A percentile compares a stretch with the other conserved stretches of the same genome.
These are phyloP conservation scores for Congeria kusceri DNA, from an alignment of 2,888 invertebrate genomes.

Conservation along the genomic window DNA sequence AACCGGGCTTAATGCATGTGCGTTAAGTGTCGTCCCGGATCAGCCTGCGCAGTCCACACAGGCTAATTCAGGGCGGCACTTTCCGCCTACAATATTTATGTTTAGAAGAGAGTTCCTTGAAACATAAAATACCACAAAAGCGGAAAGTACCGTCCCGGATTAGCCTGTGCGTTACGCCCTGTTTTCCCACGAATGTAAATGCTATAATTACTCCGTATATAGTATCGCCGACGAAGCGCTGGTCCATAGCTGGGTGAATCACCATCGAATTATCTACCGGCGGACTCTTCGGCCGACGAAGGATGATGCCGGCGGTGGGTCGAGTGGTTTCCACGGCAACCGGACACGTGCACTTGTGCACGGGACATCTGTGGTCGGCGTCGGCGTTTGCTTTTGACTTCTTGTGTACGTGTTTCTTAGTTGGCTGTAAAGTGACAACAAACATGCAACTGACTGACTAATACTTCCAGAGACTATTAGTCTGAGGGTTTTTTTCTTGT, in stretches of 20 bases:
- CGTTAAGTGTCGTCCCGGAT: no score
- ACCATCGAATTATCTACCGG: slow-evolving; percentile 17
- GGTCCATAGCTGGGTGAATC: slow-evolving; percentile 13
- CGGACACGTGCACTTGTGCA: not conserved
- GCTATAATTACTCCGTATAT: slow-evolving; percentile 31
- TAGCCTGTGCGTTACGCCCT: no score
- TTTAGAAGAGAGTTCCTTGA: no score
- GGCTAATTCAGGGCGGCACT: no score
- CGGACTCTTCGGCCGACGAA: not conserved
- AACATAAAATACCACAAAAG: no score
- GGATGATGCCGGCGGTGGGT: not conserved
- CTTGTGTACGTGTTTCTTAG: not conserved
- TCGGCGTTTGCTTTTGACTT: not conserved
- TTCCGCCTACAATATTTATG: no score
- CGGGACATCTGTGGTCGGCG: not conserved
- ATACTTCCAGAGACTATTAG: no score
- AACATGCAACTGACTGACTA: not conserved
- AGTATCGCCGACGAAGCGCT: slow-evolving; percentile 24
- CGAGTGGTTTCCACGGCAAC: not conserved
- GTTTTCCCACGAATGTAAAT: no score
- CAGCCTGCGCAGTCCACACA: no score
- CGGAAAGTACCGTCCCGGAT: no score
- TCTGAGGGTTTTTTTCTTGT: no score
- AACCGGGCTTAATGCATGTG: no score
- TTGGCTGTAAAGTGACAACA: not conserved